phyloP scores from a whole-genome alignment of 1,140 invertebrate species.

The Heliothis virescens region DNA sequence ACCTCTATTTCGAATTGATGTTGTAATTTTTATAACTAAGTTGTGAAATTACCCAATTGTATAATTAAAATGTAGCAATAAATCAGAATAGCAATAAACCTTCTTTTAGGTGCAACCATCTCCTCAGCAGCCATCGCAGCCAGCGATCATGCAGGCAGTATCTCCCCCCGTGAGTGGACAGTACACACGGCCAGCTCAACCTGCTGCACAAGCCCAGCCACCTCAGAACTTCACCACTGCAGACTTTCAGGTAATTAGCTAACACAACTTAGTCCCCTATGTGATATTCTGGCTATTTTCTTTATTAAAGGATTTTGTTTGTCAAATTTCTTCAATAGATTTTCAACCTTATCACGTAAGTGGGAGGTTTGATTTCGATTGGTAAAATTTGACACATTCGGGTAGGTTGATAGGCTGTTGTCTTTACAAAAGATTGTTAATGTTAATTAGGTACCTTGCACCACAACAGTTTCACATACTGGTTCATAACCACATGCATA shows the following conservation, averaged over 20 bases:
- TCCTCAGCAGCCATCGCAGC: constrained; percentile 78
- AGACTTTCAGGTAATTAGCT: constrained; percentile 80
- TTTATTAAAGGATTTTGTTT: no score
- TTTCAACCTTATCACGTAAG: no score
- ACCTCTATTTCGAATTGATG: not conserved
- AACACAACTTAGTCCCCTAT: not conserved
- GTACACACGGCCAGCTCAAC: constrained; percentile 64
- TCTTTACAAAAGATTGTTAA: no score
- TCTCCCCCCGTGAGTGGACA: constrained; percentile 73
- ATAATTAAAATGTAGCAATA: not conserved
- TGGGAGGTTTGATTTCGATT: no score
- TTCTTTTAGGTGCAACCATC: constrained; percentile 56
- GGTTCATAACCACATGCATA: no score
- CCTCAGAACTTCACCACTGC: constrained; percentile 82
- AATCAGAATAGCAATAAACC: not conserved
- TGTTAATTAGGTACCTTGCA: no score
- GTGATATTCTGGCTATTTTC: no score
- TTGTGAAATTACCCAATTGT: not conserved
- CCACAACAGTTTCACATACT: no score
- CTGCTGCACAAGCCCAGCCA: constrained; percentile 61
- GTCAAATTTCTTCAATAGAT: no score
- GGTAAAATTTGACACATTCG: no score
- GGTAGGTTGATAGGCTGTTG: no score
- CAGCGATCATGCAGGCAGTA: constrained; percentile 85
- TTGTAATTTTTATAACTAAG: not conserved